Base-by-base conservation (phyloP, 2,888 invertebrate genomes). In the Cenopis cana region DNA sequence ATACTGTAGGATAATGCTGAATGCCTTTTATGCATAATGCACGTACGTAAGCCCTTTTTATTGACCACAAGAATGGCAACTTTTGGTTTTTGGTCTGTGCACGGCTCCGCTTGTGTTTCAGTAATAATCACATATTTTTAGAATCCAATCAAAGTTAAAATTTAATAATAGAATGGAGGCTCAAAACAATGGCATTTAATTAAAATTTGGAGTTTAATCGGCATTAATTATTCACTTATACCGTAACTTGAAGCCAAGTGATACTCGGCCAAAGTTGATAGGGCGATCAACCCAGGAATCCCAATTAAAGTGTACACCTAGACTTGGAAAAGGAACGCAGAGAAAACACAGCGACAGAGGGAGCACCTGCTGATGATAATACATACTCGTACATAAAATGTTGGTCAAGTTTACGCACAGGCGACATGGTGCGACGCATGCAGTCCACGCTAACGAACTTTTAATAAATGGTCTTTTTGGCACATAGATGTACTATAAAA, bases 221-320 rank as follows among this genome's bases (percentile, higher is more conserved):
- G 49, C 36, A 46, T 55, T 5, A 52, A 49, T 57, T 11, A 66
- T 49, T 49, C 52, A 54, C 55, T 71, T 67, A 67, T 55, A 55
- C 70, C 54, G 46, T 49, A 10, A 10, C 49, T 52, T 64, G 50
- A 46, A 9, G 17, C 41, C 64, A 46, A 73, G 50, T 73, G 50
- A 54, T 69, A 67, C 57, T 70, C 69, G 65, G 73, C 67, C 70
- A 70, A 67, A 70, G 69, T 70, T 73, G 69, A 73, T 56, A 65
- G 69, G 73, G 61, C 67, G 59, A 70, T 62, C 69, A 70, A 73
- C 73, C 62, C 69, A 69, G 69, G 69, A 73, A 73, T 73, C 67
- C 67, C 69, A 69, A 73, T 73, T 73, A 70, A 69, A 73, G 46
- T 70, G 60, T 70, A 70, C 69, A 69, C 73, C 73, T 73, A 73